Evolutionary conservation across 2,797 vertebrate species (phyloP).

Genomic region (Rhinichthys osculus): DNA sequence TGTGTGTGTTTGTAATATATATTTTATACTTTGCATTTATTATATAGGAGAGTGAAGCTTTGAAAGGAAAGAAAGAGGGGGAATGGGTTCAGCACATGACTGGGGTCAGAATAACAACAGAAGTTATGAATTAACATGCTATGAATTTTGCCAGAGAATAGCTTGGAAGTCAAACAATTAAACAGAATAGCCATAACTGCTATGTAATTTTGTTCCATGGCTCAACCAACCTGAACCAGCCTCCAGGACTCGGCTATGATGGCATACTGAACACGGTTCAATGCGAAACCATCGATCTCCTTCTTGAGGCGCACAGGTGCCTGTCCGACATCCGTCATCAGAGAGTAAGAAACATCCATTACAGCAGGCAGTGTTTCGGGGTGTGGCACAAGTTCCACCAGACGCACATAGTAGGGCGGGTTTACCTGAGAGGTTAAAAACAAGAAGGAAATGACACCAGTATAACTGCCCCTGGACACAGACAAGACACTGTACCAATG

Average conservation of each 20-base stretch:
- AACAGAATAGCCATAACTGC: background rate
- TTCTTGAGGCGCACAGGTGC: conserved; percentile 86
- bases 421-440: conserved; percentile 83
- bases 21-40: background rate
- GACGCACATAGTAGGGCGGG: conserved; percentile 90
- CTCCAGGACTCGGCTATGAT: conserved; percentile 95
- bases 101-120: background rate
- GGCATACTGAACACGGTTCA: conserved; percentile 95
- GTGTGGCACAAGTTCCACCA: conserved; percentile 97
- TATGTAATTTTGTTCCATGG: background rate
- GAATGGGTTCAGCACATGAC: background rate
- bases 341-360: conserved; percentile 80
- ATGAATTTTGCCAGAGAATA: background rate
- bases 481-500: conserved; percentile 19
- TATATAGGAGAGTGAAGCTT: background rate
- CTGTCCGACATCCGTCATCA: conserved; percentile 93
- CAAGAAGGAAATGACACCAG: background rate
- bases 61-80: background rate
- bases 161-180: background rate
- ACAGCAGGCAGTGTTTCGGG: conserved; percentile 83
- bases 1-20: background rate
- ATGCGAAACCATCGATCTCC: conserved; percentile 91
- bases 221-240: conserved; percentile 86
- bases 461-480: background rate
- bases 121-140: background rate